Conservation (phyloP, 2,113 vertebrate species). For the Channa argus region DNA sequence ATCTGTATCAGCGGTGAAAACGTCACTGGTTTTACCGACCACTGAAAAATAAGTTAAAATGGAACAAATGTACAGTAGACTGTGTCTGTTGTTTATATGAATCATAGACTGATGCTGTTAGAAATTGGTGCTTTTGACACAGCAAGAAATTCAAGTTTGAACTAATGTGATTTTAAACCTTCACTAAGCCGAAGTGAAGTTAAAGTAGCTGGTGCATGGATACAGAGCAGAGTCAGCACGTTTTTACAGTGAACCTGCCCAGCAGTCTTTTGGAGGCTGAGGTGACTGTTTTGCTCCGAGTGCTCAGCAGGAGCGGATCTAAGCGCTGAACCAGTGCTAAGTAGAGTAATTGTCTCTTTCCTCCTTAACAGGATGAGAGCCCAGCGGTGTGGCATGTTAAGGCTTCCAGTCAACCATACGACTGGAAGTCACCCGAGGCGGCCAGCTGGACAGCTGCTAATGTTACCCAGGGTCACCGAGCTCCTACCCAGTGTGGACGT, state of each 20-base stretch:
- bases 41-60: too few species aligned
- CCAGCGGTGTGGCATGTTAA: constrained; percentile 70
- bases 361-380: constrained; percentile 76
- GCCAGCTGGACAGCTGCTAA: constrained; percentile 26
- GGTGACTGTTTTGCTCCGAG: constrained; percentile 45
- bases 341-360: constrained; percentile 78
- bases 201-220: too few species aligned
- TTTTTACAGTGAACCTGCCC: constrained; percentile 13
- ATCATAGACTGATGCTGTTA: too few species aligned
- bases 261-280: constrained; percentile 10
- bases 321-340: constrained; percentile 66
- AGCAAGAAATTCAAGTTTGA: too few species aligned
- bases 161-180: too few species aligned
- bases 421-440: constrained; percentile 36
- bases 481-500: background rate
- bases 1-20: too few species aligned
- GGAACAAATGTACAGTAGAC: too few species aligned
- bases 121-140: too few species aligned
- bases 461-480: constrained; percentile 36
- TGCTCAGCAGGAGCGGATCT: constrained; percentile 62
- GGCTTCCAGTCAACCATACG: constrained; percentile 53
- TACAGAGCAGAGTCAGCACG: background rate
- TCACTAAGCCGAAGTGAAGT: too few species aligned
- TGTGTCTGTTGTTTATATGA: too few species aligned
- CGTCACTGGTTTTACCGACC: too few species aligned